Evolutionary conservation across 1,140 invertebrate species (phyloP), one percentile per base, ranked within the genome.

Genomic region (Drosophila pseudoananassae): DNA sequence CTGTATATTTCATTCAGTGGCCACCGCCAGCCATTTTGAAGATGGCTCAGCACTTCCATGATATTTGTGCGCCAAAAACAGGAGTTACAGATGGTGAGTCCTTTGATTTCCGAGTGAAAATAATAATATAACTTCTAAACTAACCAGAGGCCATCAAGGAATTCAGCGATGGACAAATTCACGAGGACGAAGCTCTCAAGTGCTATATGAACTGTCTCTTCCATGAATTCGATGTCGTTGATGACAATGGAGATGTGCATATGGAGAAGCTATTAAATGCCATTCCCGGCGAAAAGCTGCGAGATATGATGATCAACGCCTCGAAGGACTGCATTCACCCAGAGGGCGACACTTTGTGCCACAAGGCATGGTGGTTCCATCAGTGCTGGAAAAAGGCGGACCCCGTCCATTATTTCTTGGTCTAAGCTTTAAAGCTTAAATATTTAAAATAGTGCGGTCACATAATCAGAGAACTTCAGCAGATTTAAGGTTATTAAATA

Each of bases 311-410:
- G 10, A 70, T 84, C 14, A 69, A 76, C 6, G 88, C 90, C 68
- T 75, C 80, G 9, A 80, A 90, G 25, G 66, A 64, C 1, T 91
- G 90, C 29, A 71, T 79, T 17, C 74, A 87, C 55, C 71, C 84
- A 0, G 71, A 91, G 46, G 90, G 90, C 25, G 78, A 89, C 29
- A 91, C 80, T 8, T 43, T 91, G 14, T 89, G 89, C 27, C 87
- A 91, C 43, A 78, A 88, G 50, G 84, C 88, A 14, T 91, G 88
- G 82, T 91, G 87, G 87, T 72, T 91, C 33, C 87, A 91, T 64
- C 76, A 90, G 36, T 91, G 90, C 55, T 91, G 90, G 90, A 91
- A 91, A 40, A 87, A 83, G 43, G 78, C 87, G 4, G 90, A 91
- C 70, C 90, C 90, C 6, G 78, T 76, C 12, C 73, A 81, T 45